Percentiles rank a stretch among this genome's conserved stretches.
Conservation (phyloP, 2,113 vertebrate species). For the Aspidoscelis tigris region DNA sequence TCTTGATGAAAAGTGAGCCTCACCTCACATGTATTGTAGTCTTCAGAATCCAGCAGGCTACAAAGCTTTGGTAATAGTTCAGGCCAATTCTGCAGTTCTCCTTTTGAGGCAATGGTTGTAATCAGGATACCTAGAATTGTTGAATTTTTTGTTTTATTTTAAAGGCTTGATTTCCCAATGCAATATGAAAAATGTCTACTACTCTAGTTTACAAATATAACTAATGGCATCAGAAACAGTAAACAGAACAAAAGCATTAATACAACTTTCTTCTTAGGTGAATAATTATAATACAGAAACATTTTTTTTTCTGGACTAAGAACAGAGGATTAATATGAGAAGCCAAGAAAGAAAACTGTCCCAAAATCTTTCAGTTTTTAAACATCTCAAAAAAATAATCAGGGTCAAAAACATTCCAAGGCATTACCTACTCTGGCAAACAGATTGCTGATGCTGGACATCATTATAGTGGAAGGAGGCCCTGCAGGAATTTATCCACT, state of each 20-base stretch:
- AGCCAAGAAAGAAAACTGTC: not conserved
- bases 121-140: constrained; percentile 89
- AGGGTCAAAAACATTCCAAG: not conserved
- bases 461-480: not conserved
- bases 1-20: constrained; percentile 29
- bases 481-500: not conserved
- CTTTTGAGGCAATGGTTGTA: constrained; percentile 97
- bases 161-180: no score
- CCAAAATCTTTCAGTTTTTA: not conserved
- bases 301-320: not conserved
- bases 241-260: not conserved
- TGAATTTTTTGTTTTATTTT: not conserved
- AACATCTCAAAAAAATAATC: not conserved
- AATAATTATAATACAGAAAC: not conserved
- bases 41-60: constrained; percentile 93
- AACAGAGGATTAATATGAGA: not conserved
- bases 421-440: not conserved
- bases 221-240: not conserved
- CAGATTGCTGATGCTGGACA: not conserved
- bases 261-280: not conserved
- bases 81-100: constrained; percentile 96
- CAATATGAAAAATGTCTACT: no score
- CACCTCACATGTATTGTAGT: constrained; percentile 98
- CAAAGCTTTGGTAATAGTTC: constrained; percentile 96
- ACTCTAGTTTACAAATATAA: not conserved